Base-by-base conservation (phyloP, 2,113 vertebrate species). In the Andinoacara biseriatus region DNA sequence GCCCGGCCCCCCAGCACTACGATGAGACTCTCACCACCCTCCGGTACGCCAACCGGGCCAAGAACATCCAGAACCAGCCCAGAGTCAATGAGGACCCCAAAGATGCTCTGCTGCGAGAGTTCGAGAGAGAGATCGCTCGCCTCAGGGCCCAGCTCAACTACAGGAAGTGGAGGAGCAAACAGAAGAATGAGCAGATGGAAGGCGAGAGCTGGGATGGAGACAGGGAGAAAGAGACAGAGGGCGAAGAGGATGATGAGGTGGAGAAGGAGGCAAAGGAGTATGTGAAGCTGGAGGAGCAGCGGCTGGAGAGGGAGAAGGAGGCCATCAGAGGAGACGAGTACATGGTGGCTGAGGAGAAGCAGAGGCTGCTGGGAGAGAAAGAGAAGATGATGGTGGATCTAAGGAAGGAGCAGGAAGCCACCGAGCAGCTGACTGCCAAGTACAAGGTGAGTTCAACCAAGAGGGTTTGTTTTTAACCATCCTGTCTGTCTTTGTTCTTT, bases 41-140 rank as follows among this genome's bases (percentile, higher is more conserved):
- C 18, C 94, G 98, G 58, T 99, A 99, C 0, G 98, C 98, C 95
- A 99, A 97, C 94, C 95, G 98, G 35, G 98, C 98, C 92, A 99
- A 99, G 95, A 99, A 99, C 95, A 99, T 99, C 94, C 97, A 97
- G 92, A 99, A 99, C 94, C 98, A 97, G 88, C 98, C 98, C 1
- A 93, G 97, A 24, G 97, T 99, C 91, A 99, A 99, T 0, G 98
- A 99, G 89, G 98, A 99, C 90, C 98, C 98, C 90, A 99, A 99
- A 90, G 98, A 99, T 79, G 97, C 98, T 0, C 95, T 99, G 33
- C 95, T 99, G 81, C 93, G 98, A 33, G 98, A 99, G 91, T 99
- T 99, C 72, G 98, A 99, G 95, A 96, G 93, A 86, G 98, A 99
- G 94, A 99, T 99, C 0, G 91, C 97, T 15, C 95, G 97, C 56